A percentile compares a stretch with the other conserved stretches of the same genome.
phyloP scores from a whole-genome alignment of 2,888 invertebrate genomes.

The Xestia xanthographa region DNA sequence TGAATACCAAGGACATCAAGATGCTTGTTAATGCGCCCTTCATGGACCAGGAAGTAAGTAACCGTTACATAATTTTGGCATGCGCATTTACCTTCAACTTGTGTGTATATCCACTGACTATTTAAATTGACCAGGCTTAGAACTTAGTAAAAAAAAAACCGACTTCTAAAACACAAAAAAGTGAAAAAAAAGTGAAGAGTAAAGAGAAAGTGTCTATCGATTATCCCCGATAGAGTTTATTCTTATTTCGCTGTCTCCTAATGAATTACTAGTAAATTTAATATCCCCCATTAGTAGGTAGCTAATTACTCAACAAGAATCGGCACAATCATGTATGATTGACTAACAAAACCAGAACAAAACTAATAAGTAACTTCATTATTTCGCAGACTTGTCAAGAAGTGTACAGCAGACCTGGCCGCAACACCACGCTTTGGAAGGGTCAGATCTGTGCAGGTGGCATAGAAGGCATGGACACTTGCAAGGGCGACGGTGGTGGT shows the following conservation, averaged over 20 bases:
- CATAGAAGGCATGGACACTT: slow-evolving; percentile 29
- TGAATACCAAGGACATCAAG: neutral
- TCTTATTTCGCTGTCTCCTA: too few relatives aligned
- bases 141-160: too few relatives aligned
- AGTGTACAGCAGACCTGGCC: neutral
- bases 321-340: too few relatives aligned
- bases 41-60: slow-evolving; percentile 31
- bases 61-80: too few relatives aligned
- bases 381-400: slow-evolving; percentile 25
- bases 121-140: too few relatives aligned
- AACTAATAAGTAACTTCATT: neutral
- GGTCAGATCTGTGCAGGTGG: slow-evolving; percentile 30
- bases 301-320: neutral
- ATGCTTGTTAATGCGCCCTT: slow-evolving; percentile 1
- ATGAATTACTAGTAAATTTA: too few relatives aligned
- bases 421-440: rapidly evolving
- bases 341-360: neutral
- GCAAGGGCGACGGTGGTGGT: slow-evolving; percentile 34
- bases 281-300: too few relatives aligned
- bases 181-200: too few relatives aligned
- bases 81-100: neutral
- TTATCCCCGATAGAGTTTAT: too few relatives aligned
- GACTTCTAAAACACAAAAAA: too few relatives aligned
- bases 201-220: too few relatives aligned
- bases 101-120: too few relatives aligned